phyloP scores from a whole-genome alignment of 2,113 vertebrate genomes.

The Cynocephalus volans region DNA sequence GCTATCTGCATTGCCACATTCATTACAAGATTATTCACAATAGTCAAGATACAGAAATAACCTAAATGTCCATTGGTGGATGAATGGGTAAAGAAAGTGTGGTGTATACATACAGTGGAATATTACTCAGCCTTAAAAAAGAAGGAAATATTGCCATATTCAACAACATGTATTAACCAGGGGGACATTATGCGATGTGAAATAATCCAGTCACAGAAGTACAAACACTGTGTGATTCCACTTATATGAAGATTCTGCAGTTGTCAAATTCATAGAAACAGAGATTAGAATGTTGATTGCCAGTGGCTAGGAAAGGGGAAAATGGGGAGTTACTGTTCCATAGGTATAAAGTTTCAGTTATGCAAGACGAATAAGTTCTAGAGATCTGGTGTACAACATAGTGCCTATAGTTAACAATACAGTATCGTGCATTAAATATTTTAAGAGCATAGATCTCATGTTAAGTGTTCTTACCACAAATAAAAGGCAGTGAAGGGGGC shows the following conservation, averaged over 20 bases:
- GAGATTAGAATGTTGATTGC: background rate
- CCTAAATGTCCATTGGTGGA: background rate
- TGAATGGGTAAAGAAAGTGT: background rate
- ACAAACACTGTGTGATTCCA: too few species aligned
- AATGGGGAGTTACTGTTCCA: too few species aligned
- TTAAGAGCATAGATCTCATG: background rate
- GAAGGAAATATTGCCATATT: background rate
- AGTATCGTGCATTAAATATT: background rate
- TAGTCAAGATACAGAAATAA: background rate
- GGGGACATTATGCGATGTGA: background rate
- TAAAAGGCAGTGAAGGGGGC: background rate
- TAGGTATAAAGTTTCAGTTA: background rate
- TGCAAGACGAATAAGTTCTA: background rate
- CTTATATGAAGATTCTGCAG: background rate
- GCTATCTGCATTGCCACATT: background rate
- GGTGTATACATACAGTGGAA: background rate
- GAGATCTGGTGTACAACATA: too few species aligned
- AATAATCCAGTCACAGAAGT: background rate
- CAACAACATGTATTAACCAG: background rate
- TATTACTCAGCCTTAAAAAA: background rate
- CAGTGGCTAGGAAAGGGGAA: too few species aligned
- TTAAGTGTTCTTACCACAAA: background rate
- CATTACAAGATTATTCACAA: too few species aligned
- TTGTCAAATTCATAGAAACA: background rate
- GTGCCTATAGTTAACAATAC: fast-evolving